These are phyloP conservation scores for Meleagris gallopavo DNA, from an alignment of 2,113 vertebrate genomes.

Conservation along the genomic window DNA sequence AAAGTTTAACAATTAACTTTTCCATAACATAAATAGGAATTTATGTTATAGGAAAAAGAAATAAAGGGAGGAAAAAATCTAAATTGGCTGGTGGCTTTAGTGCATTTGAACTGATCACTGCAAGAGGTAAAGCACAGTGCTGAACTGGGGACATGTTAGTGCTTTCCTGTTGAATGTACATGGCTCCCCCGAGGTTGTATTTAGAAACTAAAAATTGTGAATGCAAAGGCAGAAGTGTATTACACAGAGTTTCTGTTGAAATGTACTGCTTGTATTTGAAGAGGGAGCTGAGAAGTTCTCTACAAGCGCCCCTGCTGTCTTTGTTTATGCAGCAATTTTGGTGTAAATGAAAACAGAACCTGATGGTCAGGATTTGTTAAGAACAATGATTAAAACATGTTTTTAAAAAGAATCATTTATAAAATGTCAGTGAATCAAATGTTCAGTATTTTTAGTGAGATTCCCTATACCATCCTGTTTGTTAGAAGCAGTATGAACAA, in stretches of 20 bases:
- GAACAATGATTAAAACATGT: neutral
- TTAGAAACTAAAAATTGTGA: slow-evolving; percentile 18
- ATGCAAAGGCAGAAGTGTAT: neutral
- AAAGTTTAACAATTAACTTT: slow-evolving; percentile 81
- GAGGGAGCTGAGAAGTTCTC: neutral
- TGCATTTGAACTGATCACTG: slow-evolving; percentile 3
- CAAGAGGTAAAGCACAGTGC: slow-evolving; percentile 24
- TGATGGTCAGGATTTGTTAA: slow-evolving; percentile 2
- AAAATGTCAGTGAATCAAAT: neutral
- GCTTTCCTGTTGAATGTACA: slow-evolving; percentile 24
- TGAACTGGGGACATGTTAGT: slow-evolving; percentile 4
- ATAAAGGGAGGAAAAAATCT: neutral
- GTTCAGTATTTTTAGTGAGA: neutral
- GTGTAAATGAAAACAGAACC: slow-evolving; percentile 47
- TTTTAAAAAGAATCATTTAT: neutral
- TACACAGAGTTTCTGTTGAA: neutral
- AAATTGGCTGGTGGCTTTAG: neutral
- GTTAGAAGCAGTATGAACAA: neutral
- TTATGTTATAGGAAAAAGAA: slow-evolving; percentile 44
- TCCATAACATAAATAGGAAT: slow-evolving; percentile 54
- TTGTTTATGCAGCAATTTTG: neutral
- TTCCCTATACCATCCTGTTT: neutral
- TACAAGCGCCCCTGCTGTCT: neutral
- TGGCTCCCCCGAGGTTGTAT: neutral
- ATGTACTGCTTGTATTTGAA: neutral